phyloP scores from a whole-genome alignment of 2,113 vertebrate species.

The Alouatta palliata region DNA sequence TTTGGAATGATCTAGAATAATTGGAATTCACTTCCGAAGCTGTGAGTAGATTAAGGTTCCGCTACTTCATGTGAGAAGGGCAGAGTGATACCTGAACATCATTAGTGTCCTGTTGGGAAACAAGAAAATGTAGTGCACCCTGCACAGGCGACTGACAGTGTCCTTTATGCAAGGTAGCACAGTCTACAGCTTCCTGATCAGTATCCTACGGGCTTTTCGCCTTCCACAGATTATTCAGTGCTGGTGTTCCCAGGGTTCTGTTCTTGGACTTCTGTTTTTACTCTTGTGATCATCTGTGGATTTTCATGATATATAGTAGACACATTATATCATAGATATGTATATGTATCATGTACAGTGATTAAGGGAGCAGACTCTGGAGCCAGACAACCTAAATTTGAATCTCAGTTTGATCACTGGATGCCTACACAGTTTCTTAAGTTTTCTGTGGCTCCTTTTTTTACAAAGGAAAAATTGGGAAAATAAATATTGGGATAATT shows the following conservation, averaged over 20 bases:
- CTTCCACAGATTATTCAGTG: not conserved
- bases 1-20: not conserved
- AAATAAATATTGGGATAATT: not conserved
- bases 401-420: not conserved
- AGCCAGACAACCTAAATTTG: not conserved
- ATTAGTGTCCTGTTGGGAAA: not conserved
- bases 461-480: not conserved
- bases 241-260: not conserved
- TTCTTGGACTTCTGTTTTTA: not conserved
- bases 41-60: not conserved
- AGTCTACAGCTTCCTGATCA: not conserved
- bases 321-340: not conserved
- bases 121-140: not conserved
- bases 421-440: not conserved
- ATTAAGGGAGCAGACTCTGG: not conserved
- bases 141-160: too few relatives aligned
- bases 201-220: not conserved
- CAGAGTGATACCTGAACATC: not conserved
- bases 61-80: not conserved
- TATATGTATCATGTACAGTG: not conserved
- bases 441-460: not conserved
- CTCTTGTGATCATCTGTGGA: not conserved
- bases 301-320: not conserved
- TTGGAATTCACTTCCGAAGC: not conserved
- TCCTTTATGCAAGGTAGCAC: not conserved